Conservation (phyloP, 1,140 invertebrate genomes). For the Laupala kohalensis region DNA sequence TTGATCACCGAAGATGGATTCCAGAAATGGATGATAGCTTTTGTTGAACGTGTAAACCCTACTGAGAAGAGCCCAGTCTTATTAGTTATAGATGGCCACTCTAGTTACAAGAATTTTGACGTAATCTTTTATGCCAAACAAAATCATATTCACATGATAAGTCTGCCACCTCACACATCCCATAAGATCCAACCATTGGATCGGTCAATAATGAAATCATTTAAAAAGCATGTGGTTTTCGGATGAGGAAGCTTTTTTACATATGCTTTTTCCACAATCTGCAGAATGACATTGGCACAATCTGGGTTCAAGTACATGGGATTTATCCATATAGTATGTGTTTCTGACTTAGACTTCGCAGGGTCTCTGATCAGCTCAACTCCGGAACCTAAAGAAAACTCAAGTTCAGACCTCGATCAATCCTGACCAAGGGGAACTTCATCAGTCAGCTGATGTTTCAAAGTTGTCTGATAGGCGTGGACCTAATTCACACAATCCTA, state of each 20-base stretch:
- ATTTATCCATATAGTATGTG: not conserved
- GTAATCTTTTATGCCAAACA: constrained; percentile 24
- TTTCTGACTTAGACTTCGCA: not conserved
- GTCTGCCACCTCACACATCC: constrained; percentile 26
- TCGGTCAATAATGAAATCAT: constrained; percentile 25
- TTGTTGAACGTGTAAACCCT: not conserved
- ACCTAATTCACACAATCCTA: not conserved
- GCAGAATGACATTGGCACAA: not conserved
- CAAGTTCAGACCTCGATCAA: not conserved
- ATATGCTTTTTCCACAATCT: no score
- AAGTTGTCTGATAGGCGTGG: not conserved
- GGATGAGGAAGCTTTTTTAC: no score
- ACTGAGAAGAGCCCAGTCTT: constrained; percentile 13
- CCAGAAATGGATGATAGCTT: constrained; percentile 19
- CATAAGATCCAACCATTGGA: constrained; percentile 26
- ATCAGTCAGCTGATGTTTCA: not conserved
- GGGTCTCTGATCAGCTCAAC: not conserved
- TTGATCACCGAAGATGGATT: constrained; percentile 19
- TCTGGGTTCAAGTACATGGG: not conserved
- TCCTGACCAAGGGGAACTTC: not conserved
- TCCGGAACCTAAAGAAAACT: not conserved
- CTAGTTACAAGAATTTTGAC: constrained; percentile 23
- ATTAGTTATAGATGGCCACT: constrained; percentile 24
- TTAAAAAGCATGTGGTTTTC: constrained; percentile 19
- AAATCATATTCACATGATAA: constrained; percentile 26